Evolutionary conservation across 2,113 vertebrate genomes (phyloP).

Genomic region (Phaethornis superciliosus): DNA sequence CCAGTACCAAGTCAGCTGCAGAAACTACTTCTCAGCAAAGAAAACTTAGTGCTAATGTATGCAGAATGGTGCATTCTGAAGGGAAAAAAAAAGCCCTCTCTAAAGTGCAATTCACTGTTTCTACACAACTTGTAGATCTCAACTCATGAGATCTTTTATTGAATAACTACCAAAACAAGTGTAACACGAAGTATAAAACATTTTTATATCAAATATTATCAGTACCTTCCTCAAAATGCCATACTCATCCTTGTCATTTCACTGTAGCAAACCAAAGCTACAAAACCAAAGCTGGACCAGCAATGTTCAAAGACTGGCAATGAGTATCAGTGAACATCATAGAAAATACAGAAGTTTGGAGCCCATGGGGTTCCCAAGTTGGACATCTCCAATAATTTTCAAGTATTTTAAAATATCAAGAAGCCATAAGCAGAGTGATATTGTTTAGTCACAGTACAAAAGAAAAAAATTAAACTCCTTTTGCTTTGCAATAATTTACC

Average conservation of each 20-base stretch:
- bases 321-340: neutral
- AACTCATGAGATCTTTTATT: neutral
- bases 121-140: neutral
- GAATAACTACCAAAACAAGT: neutral
- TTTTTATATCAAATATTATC: neutral
- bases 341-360: accelerated
- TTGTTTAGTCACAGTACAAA: neutral
- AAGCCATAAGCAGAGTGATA: neutral
- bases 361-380: accelerated
- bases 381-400: neutral
- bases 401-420: neutral
- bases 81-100: neutral
- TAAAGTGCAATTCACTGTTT: neutral
- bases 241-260: accelerated
- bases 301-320: neutral
- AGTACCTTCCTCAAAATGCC: neutral
- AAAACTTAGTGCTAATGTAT: neutral
- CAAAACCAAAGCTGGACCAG: neutral
- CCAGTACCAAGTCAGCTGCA: neutral
- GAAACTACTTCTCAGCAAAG: neutral
- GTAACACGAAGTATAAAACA: neutral
- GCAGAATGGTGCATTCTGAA: accelerated
- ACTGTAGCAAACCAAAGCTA: neutral
- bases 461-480: neutral
- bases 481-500: neutral